These are phyloP conservation scores for Ceriagrion tenellum DNA, from an alignment of 2,888 invertebrate genomes.

Conservation along the genomic window DNA sequence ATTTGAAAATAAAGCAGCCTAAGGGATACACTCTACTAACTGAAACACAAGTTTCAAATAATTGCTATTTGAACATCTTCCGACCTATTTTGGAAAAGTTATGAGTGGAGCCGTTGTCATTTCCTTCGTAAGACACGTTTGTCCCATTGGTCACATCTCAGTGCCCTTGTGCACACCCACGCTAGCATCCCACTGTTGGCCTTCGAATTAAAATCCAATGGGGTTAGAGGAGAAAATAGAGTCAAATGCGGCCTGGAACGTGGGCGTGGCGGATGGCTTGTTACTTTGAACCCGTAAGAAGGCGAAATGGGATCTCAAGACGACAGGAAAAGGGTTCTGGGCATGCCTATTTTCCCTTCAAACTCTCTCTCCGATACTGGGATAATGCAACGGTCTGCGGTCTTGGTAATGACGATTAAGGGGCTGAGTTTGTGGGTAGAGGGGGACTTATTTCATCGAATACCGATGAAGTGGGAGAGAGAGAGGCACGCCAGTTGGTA, in stretches of 20 bases:
- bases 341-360: background rate
- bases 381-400: slow-evolving; percentile 26
- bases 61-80: no score
- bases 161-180: no score
- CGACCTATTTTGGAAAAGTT: no score
- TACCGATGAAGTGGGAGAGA: background rate
- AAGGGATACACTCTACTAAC: no score
- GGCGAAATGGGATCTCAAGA: background rate
- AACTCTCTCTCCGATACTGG: background rate
- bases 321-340: background rate
- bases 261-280: background rate
- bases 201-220: no score
- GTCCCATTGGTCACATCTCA: no score
- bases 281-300: background rate
- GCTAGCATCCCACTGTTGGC: no score
- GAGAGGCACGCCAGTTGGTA: background rate
- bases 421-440: background rate
- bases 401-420: background rate
- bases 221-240: background rate
- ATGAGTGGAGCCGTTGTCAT: no score
- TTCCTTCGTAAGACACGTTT: no score
- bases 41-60: no score
- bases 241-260: background rate
- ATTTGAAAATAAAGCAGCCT: no score
- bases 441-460: slow-evolving; percentile 5